Conservation (phyloP, 2,113 vertebrate genomes). For the Fregata magnificens region DNA sequence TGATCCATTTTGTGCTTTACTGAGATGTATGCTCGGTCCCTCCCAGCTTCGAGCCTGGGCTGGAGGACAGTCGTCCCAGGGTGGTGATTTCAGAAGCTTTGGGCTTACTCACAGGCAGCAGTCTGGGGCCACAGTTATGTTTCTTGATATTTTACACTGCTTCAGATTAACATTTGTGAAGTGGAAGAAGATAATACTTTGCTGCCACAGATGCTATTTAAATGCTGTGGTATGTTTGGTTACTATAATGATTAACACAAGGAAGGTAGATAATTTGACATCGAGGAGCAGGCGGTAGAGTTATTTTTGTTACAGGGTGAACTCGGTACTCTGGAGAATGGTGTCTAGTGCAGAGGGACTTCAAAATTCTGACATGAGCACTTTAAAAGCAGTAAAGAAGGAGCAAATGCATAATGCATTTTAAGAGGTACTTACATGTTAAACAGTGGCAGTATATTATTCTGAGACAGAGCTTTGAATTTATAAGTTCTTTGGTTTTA, state of each 20-base stretch:
- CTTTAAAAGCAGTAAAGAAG: neutral
- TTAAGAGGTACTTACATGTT: neutral
- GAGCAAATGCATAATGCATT: neutral
- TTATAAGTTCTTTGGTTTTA: slow-evolving; percentile 20
- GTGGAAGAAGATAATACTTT: neutral
- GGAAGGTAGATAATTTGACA: neutral
- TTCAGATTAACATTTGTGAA: neutral
- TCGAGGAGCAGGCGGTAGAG: neutral
- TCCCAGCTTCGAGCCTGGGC: neutral
- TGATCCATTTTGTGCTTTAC: neutral
- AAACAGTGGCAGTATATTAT: neutral
- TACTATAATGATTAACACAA: neutral
- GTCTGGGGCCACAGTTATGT: accelerated
- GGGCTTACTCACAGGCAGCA: neutral
- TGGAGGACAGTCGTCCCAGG: neutral
- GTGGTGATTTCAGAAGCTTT: neutral
- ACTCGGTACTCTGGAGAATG: neutral
- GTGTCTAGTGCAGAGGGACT: neutral
- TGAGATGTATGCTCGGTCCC: neutral
- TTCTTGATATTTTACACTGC: neutral
- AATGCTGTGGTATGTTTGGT: neutral
- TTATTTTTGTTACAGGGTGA: neutral
- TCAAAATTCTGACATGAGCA: neutral
- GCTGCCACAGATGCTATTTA: neutral
- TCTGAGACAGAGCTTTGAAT: neutral